Conservation (phyloP, 1,140 invertebrate species). For the Sweltsa coloradensis region DNA sequence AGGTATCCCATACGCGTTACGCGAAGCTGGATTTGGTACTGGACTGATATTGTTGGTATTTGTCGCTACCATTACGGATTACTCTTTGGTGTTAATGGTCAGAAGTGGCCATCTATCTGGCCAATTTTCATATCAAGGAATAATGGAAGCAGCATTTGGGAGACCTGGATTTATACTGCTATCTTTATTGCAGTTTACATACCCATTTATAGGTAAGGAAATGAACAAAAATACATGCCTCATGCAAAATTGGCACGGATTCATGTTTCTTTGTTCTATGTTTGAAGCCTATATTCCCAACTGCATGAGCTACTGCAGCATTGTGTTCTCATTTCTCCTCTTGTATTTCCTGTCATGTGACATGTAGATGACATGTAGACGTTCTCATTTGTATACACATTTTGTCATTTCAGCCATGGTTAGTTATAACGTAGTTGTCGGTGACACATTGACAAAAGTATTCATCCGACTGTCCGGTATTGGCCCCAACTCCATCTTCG, state of each 20-base stretch:
- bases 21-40: conserved; percentile 67
- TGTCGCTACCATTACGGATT: conserved; percentile 70
- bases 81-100: conserved; percentile 72
- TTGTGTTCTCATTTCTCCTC: conserved; percentile 1
- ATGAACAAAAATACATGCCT: no score
- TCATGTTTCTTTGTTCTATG: no score
- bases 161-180: conserved; percentile 65
- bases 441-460: conserved; percentile 79
- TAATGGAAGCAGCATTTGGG: conserved; percentile 74
- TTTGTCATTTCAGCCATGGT: conserved; percentile 63
- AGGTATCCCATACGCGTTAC: conserved; percentile 73
- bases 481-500: conserved; percentile 40
- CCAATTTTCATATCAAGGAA: conserved; percentile 70
- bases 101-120: conserved; percentile 68
- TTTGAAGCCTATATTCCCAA: no score
- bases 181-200: conserved; percentile 67
- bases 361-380: no score
- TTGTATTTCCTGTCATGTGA: no score
- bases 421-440: conserved; percentile 82
- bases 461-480: conserved; percentile 49
- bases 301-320: no score
- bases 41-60: conserved; percentile 60
- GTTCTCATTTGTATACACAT: conserved; percentile 8
- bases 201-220: conserved; percentile 71
- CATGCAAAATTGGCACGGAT: no score